phyloP scores from a whole-genome alignment of 2,113 vertebrate genomes.

The Cynocephalus volans region DNA sequence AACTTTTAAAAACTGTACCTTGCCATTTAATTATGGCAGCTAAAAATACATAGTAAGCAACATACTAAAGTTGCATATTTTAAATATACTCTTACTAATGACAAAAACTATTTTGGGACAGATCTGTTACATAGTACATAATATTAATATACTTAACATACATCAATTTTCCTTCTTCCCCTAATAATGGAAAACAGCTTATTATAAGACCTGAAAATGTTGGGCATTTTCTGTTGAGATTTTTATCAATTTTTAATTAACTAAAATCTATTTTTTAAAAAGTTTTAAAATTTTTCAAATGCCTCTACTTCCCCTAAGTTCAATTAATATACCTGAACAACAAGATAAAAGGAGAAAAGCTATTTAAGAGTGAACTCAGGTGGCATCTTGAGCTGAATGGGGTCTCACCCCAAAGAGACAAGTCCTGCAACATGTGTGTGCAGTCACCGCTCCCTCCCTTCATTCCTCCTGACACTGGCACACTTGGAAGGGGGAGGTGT shows the following conservation, averaged over 20 bases:
- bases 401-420: background rate
- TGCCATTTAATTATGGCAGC: background rate
- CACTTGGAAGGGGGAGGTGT: background rate
- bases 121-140: conserved; percentile 47
- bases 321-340: conserved; percentile 48
- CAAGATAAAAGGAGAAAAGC: background rate
- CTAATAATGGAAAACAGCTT: conserved; percentile 20
- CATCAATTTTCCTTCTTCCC: background rate
- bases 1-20: conserved; percentile 15
- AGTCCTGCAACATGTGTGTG: background rate
- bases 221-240: conserved; percentile 41
- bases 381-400: background rate
- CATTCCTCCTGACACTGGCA: background rate
- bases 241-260: conserved; percentile 35
- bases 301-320: background rate
- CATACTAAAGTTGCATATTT: conserved; percentile 21
- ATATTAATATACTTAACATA: conserved; percentile 22
- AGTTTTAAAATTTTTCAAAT: conserved; percentile 27
- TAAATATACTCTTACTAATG: conserved; percentile 6
- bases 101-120: conserved; percentile 21
- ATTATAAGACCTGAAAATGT: conserved; percentile 30
- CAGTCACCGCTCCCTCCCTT: background rate
- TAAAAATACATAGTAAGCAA: conserved; percentile 38
- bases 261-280: conserved; percentile 47
- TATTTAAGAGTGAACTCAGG: background rate